Evolutionary conservation across 2,113 vertebrate genomes (phyloP).

Genomic region (Fulica atra): DNA sequence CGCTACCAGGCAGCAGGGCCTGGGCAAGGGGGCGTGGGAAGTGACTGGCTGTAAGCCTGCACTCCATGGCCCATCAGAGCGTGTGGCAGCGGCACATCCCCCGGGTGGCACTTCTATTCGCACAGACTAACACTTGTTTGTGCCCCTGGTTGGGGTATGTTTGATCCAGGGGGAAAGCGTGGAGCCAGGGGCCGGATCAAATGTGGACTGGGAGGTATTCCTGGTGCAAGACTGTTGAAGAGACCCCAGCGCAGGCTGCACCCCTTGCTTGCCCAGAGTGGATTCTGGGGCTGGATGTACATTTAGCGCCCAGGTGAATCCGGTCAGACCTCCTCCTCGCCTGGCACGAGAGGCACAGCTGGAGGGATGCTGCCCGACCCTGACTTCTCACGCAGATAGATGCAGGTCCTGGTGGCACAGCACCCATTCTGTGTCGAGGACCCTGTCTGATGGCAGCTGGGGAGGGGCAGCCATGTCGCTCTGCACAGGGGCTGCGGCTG

Average conservation of each 20-base stretch:
- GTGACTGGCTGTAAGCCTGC: neutral
- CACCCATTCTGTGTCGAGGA: neutral
- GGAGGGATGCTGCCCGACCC: neutral
- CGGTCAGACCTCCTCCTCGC: neutral
- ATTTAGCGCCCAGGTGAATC: neutral
- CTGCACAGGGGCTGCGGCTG: neutral
- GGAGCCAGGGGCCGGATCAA: neutral
- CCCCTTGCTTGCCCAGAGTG: neutral
- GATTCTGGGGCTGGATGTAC: neutral
- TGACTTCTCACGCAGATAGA: neutral
- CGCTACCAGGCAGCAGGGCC: neutral
- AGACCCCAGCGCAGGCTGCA: neutral
- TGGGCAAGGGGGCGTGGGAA: neutral
- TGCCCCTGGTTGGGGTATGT: rapidly evolving
- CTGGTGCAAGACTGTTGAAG: rapidly evolving
- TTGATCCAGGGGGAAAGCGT: neutral
- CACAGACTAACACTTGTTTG: neutral
- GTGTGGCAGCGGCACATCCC: rapidly evolving
- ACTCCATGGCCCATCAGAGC: rapidly evolving
- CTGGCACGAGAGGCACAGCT: rapidly evolving
- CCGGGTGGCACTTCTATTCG: neutral
- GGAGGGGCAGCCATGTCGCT: rapidly evolving
- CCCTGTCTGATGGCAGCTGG: neutral
- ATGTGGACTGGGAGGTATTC: neutral
- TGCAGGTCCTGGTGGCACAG: neutral